Base-by-base conservation (phyloP, 2,113 vertebrate genomes). In the Labeo rohita region DNA sequence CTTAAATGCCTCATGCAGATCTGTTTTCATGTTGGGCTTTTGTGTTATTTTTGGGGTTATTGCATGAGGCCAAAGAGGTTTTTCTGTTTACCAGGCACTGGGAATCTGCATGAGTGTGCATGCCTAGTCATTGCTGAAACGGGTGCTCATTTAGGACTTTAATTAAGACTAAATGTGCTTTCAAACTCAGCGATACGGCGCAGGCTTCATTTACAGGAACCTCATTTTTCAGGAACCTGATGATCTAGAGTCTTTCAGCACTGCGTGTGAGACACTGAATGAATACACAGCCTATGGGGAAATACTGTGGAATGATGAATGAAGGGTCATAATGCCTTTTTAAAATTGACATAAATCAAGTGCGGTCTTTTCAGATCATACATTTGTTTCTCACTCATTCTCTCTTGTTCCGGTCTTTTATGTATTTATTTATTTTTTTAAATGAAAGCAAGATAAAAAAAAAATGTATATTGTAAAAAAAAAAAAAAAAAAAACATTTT, bases 181-280 rank as follows among this genome's bases (percentile, higher is more conserved):
- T 75, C 21, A 50, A 75, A 50, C 0, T 6, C 11, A 49, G 73
- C 12, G 73, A 75, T 75, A 15, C 2, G n/a, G n/a, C 3, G 1
- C 73, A 15, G 72, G 45, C 45, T 75, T 75, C 45, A 75, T 49
- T 75, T 49, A 28, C 72, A 50, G 73, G 45, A 50, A 75, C 73
- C 73, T 50, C 0, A 28, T 75, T 75, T 50, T 75, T 75, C 43
- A 75, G 45, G 21, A 50, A 50, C 11, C 45, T 23, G 73, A n/a
- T 45, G 70, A 73, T 28, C 43, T 70, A 43, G 34, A 68, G 65
- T 39, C 65, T 68, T 45, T 73, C 39, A 50, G n/a, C 12, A 6
- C 12, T 15, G 11, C 6, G 15, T 23, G 73, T 1, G n/a, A 50
- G 11, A 75, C 45, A 49, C 21, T 1, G 11, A 75, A 28, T 23